Base-by-base conservation (phyloP, 2,888 invertebrate species). In the Ophion obscuratus region DNA sequence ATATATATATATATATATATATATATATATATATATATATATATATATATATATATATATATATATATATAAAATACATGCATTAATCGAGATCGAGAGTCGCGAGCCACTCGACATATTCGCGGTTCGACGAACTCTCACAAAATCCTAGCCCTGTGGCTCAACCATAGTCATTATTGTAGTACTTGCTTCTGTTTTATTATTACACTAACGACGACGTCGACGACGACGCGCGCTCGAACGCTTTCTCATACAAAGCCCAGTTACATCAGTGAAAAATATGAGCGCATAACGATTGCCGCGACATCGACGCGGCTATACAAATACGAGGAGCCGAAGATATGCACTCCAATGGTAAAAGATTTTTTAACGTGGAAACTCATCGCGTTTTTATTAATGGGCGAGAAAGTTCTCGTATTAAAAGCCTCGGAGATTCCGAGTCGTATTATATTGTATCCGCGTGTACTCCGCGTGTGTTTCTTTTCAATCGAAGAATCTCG, bases 111-210 rank as follows among this genome's bases (percentile, higher is more conserved):
- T 92, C 91, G 90, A 92, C 90, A 89, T 91, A 89, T 92, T 92
- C 90, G 91, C 92, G 93, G 91, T 91, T 92, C 92, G 90, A 73
- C 89, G 91, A 88, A 89, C 90, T 89, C 91, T 89, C 89, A 92
- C 92, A 92, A 93, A 93, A 93, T 93, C 90, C 91, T 92, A 91
- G 91, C 90, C 88, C 87, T 36, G 78, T 73, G 61, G 81, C 77
- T 84, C 68, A 76, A n/a, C 76, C 86, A 74, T 75, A 81, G 86
- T 92, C 92, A 91, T 93, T 92, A 92, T 92, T 91, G 90, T 91
- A 91, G 90, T 87, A 86, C 89, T 87, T 84, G 86, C 88, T 89
- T 91, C 86, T 86, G 86, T 86, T 92, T 89, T 90, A 90, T 91
- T 92, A 92, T 91, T 90, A 90, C 88, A 90, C 90, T 92, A 92